These are phyloP conservation scores for Numida meleagris DNA, from an alignment of 2,113 vertebrate species.

Conservation along the genomic window DNA sequence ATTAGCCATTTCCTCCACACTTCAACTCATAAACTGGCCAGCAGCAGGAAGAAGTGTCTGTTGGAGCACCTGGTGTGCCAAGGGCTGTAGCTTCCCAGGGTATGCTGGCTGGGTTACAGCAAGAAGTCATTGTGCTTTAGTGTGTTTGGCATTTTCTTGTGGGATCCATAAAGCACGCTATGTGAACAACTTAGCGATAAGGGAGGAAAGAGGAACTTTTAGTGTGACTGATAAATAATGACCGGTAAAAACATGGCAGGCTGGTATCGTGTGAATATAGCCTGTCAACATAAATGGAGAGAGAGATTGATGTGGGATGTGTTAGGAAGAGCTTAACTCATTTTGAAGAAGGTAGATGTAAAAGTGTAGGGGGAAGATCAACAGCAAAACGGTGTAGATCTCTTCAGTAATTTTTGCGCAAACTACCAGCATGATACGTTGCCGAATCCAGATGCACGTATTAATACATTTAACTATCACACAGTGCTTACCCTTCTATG, in stretches of 20 bases:
- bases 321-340: neutral
- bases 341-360: neutral
- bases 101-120: neutral
- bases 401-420: neutral
- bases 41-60: neutral
- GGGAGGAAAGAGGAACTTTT: neutral
- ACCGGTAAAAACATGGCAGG: neutral
- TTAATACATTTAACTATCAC: neutral
- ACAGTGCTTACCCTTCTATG: neutral
- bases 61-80: neutral
- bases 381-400: rapidly evolving
- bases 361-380: rapidly evolving
- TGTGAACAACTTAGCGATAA: rapidly evolving
- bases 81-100: neutral
- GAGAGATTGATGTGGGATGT: neutral
- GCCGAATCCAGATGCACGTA: neutral
- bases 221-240: rapidly evolving
- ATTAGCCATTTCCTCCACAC: rapidly evolving
- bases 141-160: rapidly evolving
- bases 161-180: rapidly evolving
- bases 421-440: neutral
- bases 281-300: neutral
- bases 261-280: rapidly evolving
- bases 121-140: neutral
- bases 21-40: neutral